These are phyloP conservation scores for Nansenia antarctica DNA, from an alignment of 2,113 vertebrate genomes.

Conservation along the genomic window DNA sequence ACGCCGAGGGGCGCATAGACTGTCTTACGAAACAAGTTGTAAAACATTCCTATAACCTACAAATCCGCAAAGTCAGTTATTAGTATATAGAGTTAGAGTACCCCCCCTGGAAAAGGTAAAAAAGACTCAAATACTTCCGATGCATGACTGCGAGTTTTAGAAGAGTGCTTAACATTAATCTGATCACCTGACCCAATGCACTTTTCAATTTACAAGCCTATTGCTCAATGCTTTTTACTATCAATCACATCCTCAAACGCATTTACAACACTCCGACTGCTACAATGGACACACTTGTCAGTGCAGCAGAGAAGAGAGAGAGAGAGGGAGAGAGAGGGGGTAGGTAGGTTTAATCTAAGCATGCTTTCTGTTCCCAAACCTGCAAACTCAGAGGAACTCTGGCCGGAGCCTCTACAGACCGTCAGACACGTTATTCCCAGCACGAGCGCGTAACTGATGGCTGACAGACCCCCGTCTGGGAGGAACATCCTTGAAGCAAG, in stretches of 20 bases:
- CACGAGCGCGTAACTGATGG: constrained; percentile 74
- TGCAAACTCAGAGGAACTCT: constrained; percentile 81
- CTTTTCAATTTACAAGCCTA: not conserved
- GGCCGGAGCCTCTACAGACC: constrained; percentile 73
- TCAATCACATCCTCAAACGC: not conserved
- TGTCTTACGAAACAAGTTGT: not conserved
- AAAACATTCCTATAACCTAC: not conserved
- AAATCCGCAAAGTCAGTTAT: not conserved
- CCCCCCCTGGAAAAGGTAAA: not conserved
- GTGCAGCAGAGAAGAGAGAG: not conserved
- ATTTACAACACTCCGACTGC: not conserved
- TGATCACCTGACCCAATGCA: not conserved
- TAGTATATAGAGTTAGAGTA: too few species aligned
- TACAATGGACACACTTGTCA: not conserved
- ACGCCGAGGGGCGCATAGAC: constrained; percentile 44
- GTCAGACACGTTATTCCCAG: constrained; percentile 77
- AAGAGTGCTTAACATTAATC: too few species aligned
- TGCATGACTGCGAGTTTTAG: not conserved
- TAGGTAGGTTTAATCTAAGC: too few species aligned
- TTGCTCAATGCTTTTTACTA: not conserved
- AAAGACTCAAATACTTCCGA: not conserved
- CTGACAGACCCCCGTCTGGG: constrained; percentile 72
- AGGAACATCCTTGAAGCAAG: constrained; percentile 84
- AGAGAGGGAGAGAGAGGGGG: too few species aligned
- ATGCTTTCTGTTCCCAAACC: constrained; percentile 64